Base-by-base conservation (phyloP, 2,113 vertebrate species). In the Sarotherodon lohbergeri region DNA sequence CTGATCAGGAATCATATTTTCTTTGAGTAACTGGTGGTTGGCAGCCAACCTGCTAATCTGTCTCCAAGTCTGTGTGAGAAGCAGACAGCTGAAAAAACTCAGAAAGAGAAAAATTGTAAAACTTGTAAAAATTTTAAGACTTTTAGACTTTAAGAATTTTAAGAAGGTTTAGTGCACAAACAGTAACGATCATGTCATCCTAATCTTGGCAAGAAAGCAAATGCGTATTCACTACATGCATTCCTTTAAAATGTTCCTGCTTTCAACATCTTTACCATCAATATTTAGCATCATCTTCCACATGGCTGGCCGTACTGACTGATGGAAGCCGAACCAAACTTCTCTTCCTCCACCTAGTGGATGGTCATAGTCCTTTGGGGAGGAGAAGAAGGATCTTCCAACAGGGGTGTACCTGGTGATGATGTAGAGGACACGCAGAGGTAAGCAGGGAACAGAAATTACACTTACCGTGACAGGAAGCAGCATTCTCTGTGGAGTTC, bases 201-300 rank as follows among this genome's bases (percentile, higher is more conserved):
- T 48, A 48, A 27, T 29, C 71, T 48, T 16, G 5, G 24, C 9
- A 76, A 29, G 71, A 76, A 48, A 7, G 41, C 6, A 76, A 48
- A 27, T 48, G 24, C 0, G 14, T 48, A 48, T 76, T 50, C 43
- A 50, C 16, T 29, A 19, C 43, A 76, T 76, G 8, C 8, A 46
- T 50, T 50, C 73, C 9, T 19, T 78, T 78, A 32, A 50, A 78
- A 19, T 5, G 43, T 78, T 27, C 27, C 46, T 78, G 46, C 27
- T 52, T 78, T 78, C 0, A 34, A 4, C 7, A 7, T 41, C n/a
- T 13, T 57, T 43, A 87, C 98, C 98, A 91, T 99, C 98, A 5
- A 99, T 99, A 91, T 99, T 99, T 88, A 99, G 97, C 98, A 99
- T 99, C 98, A 99, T 99, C 95, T 99, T 99, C 98, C 98, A 99